Evolutionary conservation across 2,113 vertebrate genomes (phyloP).

Genomic region (Protobothrops mucrosquamatus): DNA sequence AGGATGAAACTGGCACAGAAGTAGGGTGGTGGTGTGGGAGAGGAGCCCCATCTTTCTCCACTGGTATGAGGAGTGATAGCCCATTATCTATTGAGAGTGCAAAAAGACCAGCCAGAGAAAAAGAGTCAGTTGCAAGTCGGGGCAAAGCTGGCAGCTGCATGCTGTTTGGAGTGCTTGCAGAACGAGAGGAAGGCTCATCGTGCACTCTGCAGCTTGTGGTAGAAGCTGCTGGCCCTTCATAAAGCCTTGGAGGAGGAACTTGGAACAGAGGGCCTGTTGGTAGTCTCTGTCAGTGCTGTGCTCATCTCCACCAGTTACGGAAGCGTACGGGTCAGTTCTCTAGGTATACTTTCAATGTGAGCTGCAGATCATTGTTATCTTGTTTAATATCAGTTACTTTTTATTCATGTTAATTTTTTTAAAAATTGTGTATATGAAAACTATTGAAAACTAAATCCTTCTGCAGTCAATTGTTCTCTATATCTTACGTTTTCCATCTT

Average conservation of each 20-base stretch:
- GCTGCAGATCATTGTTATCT: neutral
- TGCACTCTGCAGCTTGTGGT: neutral
- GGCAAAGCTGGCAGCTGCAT: neutral
- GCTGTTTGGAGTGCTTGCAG: neutral
- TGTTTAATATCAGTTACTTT: neutral
- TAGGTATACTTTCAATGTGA: neutral
- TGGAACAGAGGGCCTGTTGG: neutral
- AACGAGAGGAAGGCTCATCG: neutral
- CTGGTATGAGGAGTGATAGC: neutral
- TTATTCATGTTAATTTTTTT: neutral
- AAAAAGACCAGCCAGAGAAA: neutral
- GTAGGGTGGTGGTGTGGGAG: neutral
- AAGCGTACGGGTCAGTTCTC: neutral
- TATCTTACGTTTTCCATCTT: neutral
- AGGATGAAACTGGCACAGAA: neutral
- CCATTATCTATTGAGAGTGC: neutral
- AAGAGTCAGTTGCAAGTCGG: neutral
- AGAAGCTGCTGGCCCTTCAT: neutral
- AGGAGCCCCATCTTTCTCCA: neutral
- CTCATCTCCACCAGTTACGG: neutral
- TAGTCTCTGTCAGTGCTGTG: neutral
- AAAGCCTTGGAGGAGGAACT: neutral
- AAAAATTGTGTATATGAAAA: neutral
- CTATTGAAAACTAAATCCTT: neutral
- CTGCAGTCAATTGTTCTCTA: neutral